Percentiles rank a stretch among this genome's conserved stretches.
These are phyloP conservation scores for Drosophila bocki DNA, from an alignment of 1,140 invertebrate species.

Conservation along the genomic window DNA sequence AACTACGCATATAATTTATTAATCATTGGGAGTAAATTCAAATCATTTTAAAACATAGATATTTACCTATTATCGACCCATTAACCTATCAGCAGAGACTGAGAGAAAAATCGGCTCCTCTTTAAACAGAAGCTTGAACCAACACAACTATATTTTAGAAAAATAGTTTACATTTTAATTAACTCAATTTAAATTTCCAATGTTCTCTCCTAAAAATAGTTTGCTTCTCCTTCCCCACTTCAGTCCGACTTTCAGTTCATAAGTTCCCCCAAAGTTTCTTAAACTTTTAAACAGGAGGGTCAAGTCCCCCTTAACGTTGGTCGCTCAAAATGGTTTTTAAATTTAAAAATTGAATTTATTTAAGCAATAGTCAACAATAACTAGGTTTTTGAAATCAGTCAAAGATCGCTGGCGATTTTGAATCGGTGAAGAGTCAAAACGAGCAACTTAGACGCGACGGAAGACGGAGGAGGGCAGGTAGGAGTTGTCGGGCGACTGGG, in stretches of 20 bases:
- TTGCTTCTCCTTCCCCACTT: background rate
- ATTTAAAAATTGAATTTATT: constrained; percentile 71
- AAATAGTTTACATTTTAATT: background rate
- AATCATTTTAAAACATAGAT: background rate
- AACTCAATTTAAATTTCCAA: background rate
- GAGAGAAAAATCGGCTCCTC: background rate
- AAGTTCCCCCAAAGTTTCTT: background rate
- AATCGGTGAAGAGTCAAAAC: constrained; percentile 47
- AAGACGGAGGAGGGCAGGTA: constrained; percentile 80
- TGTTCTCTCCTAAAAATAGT: background rate
- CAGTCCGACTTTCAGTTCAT: background rate
- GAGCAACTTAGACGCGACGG: constrained; percentile 71
- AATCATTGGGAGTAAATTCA: background rate
- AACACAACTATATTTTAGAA: background rate
- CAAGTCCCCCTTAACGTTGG: background rate
- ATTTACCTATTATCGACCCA: background rate
- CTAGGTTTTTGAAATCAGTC: constrained; percentile 75
- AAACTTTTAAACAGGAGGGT: background rate
- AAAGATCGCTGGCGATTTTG: constrained; percentile 63
- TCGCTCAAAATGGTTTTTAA: constrained; percentile 20
- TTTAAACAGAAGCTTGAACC: background rate
- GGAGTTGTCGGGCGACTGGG: constrained; percentile 66
- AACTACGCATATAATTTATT: background rate
- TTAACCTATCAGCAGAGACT: background rate
- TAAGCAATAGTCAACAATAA: constrained; percentile 82